Evolutionary conservation across 2,113 vertebrate species (phyloP).

Genomic region (Coregonus clupeaformis): DNA sequence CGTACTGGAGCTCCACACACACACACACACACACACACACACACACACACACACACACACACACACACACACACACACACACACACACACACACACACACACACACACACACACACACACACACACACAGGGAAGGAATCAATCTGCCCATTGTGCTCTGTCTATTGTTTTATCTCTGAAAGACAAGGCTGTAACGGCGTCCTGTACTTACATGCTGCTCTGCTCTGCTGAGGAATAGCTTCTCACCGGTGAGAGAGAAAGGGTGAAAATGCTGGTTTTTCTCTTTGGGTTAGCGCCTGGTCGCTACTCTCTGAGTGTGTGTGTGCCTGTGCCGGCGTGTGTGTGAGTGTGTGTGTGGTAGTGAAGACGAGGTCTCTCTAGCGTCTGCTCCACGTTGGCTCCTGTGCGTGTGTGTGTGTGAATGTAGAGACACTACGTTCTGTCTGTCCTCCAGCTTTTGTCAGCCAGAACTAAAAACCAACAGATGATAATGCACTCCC

Average conservation of each 20-base stretch:
- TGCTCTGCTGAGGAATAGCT: slow-evolving; percentile 5
- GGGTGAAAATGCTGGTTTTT: neutral
- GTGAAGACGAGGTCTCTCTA: slow-evolving; percentile 16
- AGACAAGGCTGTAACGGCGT: neutral
- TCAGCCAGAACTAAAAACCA: slow-evolving; percentile 57
- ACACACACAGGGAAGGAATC: neutral
- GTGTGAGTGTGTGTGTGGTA: slow-evolving; percentile 11
- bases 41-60: slow-evolving; percentile 11
- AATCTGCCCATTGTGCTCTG: neutral
- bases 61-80: slow-evolving; percentile 15
- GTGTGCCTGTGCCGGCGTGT: slow-evolving; percentile 6
- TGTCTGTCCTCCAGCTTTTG: slow-evolving; percentile 34
- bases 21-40: slow-evolving; percentile 26
- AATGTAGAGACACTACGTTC: neutral
- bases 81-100: slow-evolving; percentile 6
- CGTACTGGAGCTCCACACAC: slow-evolving; percentile 44
- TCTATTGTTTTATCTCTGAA: neutral
- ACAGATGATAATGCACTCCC: slow-evolving; percentile 67
- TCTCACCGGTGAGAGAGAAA: neutral
- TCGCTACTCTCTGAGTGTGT: slow-evolving; percentile 14
- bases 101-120: neutral
- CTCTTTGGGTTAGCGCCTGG: neutral
- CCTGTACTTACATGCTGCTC: slow-evolving; percentile 63
- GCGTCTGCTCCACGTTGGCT: slow-evolving; percentile 26
- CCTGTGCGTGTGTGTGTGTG: slow-evolving; percentile 13